These are phyloP conservation scores for Brachylomia viminalis DNA, from an alignment of 2,888 invertebrate species.

Conservation along the genomic window DNA sequence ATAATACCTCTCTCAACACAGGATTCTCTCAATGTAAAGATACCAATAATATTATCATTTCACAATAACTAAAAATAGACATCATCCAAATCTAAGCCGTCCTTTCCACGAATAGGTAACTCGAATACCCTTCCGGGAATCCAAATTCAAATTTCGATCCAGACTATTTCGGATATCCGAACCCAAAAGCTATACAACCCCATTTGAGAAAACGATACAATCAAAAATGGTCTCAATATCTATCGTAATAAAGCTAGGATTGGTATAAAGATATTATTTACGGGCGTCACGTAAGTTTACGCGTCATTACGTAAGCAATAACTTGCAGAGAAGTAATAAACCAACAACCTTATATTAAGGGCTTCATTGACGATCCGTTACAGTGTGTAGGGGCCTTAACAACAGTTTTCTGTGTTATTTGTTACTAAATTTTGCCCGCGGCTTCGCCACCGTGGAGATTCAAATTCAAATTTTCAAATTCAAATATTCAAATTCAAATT, in stretches of 20 bases:
- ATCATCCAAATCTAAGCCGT: conserved; percentile 50
- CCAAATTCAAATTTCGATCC: conserved; percentile 54
- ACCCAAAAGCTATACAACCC: conserved; percentile 53
- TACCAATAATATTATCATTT: conserved; percentile 10
- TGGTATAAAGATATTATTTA: conserved; percentile 67
- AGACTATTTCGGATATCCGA: conserved; percentile 58
- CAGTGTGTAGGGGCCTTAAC: conserved; percentile 23
- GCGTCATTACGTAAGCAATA: conserved; percentile 77
- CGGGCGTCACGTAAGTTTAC: conserved; percentile 73
- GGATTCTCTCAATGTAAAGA: conserved; percentile 9
- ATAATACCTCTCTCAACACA: background rate
- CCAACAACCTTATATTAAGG: conserved; percentile 69
- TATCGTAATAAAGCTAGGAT: conserved; percentile 66
- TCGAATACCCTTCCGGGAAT: conserved; percentile 50
- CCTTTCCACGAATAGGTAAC: conserved; percentile 49
- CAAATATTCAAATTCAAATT: too few species aligned
- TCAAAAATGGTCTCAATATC: conserved; percentile 64
- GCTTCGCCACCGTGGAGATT: background rate
- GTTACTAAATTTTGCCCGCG: background rate
- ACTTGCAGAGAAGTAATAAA: conserved; percentile 78
- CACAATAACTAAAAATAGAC: conserved; percentile 37
- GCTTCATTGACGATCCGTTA: conserved; percentile 60
- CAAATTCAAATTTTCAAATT: too few species aligned
- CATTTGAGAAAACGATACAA: conserved; percentile 54
- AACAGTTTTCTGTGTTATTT: conserved; percentile 40